Evolutionary conservation across 2,888 invertebrate species (phyloP).

Genomic region (Resseliella maxima): DNA sequence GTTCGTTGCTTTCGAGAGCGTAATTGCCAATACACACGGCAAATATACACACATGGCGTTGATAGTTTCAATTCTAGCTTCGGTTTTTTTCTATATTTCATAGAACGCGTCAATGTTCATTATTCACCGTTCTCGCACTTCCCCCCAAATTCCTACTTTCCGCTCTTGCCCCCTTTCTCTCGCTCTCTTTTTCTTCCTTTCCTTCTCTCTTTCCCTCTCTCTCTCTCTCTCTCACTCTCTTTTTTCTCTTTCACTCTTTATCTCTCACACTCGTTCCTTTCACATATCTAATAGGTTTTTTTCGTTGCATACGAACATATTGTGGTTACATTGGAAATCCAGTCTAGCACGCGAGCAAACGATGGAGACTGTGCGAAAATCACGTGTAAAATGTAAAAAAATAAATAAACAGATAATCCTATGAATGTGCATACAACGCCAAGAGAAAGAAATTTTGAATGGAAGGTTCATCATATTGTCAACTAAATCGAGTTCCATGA

Average conservation of each 20-base stretch:
- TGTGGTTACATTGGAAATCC: constrained; percentile 3
- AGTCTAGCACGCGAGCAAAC: neutral
- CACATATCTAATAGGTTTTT: neutral
- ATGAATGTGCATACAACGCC: neutral
- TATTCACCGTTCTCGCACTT: neutral
- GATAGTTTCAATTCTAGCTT: neutral
- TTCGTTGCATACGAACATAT: no score
- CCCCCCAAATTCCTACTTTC: neutral
- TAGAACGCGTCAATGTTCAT: neutral
- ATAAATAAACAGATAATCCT: constrained; percentile 17
- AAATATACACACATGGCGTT: neutral
- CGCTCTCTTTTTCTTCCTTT: neutral
- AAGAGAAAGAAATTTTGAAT: neutral
- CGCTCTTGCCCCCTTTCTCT: neutral
- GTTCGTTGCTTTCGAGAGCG: neutral
- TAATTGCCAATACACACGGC: neutral
- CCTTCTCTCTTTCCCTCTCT: neutral
- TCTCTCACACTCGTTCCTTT: neutral
- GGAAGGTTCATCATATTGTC: no score
- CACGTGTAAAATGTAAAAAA: constrained; percentile 13
- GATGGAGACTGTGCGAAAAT: neutral
- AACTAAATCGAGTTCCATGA: no score
- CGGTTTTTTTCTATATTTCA: neutral
- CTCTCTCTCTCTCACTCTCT: neutral
- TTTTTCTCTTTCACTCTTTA: neutral